Conservation (phyloP, 2,888 invertebrate species). For the Adelphocoris suturalis region DNA sequence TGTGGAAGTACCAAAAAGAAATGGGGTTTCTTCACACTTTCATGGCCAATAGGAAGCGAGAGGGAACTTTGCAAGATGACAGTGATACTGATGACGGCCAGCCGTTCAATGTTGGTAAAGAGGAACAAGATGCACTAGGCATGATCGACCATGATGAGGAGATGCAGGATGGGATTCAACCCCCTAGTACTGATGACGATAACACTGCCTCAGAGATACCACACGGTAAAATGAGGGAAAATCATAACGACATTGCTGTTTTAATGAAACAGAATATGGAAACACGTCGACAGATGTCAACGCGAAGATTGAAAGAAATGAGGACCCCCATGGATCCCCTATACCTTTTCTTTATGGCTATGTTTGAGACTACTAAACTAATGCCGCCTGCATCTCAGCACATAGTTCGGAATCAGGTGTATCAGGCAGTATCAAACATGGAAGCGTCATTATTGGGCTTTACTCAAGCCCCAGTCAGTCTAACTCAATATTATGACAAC, state of each 20-base stretch:
- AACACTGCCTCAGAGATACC: not conserved
- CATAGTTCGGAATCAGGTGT: not conserved
- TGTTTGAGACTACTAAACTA: constrained; percentile 57
- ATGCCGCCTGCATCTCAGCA: constrained; percentile 57
- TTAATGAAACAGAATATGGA: not conserved
- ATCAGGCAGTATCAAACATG: constrained; percentile 20
- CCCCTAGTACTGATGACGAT: not conserved
- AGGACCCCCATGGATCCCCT: constrained; percentile 47
- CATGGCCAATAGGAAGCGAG: constrained; percentile 70
- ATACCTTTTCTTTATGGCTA: constrained; percentile 58
- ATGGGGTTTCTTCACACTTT: constrained; percentile 69
- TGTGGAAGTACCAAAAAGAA: constrained; percentile 71
- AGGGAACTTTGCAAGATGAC: not conserved
- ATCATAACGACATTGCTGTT: not conserved
- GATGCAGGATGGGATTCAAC: not conserved
- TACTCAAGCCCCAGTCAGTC: not conserved
- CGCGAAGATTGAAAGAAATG: constrained; percentile 2
- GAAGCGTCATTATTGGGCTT: constrained; percentile 30
- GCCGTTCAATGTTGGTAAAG: not conserved
- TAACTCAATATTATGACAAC: constrained; percentile 3
- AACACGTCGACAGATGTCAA: not conserved
- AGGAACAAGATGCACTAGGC: not conserved
- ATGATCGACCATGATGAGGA: not conserved
- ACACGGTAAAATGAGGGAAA: not conserved
- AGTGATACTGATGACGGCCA: not conserved